Percentiles rank a stretch among this genome's conserved stretches.
Evolutionary conservation across 2,113 vertebrate species (phyloP).

Genomic region (Myotis yumanensis): DNA sequence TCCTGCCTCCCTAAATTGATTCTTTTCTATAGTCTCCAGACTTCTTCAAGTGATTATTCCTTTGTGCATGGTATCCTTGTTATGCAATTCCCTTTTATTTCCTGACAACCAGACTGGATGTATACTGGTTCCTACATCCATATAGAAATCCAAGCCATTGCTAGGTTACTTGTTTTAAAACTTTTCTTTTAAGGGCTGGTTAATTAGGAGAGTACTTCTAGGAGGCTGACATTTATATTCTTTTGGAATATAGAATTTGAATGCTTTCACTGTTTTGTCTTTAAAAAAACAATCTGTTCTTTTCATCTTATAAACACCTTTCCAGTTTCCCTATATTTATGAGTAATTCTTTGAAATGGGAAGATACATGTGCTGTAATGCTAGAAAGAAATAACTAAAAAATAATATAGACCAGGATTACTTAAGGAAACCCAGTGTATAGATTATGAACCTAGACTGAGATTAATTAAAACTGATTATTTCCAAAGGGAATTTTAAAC

Average conservation of each 20-base stretch:
- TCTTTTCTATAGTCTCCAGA: neutral
- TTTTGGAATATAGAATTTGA: constrained; percentile 19
- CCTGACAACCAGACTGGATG: neutral
- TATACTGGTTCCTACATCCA: neutral
- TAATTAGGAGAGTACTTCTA: neutral
- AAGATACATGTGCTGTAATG: neutral
- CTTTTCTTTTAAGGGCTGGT: neutral
- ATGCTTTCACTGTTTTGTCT: neutral
- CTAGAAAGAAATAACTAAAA: neutral
- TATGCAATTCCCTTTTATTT: neutral
- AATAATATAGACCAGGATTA: neutral
- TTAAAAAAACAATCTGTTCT: neutral
- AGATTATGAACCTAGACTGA: neutral
- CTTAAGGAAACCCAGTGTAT: neutral
- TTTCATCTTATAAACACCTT: neutral
- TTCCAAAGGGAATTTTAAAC: neutral
- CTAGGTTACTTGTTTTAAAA: neutral
- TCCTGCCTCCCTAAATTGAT: neutral
- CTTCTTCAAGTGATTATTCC: neutral
- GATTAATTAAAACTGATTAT: neutral
- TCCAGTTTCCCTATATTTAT: neutral
- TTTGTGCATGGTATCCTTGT: neutral
- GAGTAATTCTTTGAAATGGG: constrained; percentile 21
- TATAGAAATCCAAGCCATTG: neutral
- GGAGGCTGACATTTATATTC: neutral